Conservation (phyloP, 2,797 vertebrate species). For the Enteromius radiatus region DNA sequence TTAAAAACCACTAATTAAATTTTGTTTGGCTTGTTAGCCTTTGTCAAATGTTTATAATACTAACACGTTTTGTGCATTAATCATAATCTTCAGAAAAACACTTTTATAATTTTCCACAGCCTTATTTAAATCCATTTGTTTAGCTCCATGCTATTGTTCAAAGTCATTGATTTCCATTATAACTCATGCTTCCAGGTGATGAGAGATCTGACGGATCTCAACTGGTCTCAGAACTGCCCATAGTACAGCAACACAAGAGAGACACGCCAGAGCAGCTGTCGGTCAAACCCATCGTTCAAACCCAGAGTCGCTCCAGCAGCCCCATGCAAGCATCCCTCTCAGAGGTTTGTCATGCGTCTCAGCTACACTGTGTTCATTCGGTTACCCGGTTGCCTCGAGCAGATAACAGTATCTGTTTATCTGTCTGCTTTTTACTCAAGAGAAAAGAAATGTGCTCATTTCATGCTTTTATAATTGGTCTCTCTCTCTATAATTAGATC, state of each 20-base stretch:
- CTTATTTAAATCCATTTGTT: neutral
- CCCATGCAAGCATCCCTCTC: slow-evolving; percentile 84
- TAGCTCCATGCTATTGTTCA: neutral
- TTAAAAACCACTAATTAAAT: neutral
- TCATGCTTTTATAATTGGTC: slow-evolving; percentile 36
- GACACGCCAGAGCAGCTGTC: slow-evolving; percentile 77
- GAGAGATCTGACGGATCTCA: slow-evolving; percentile 77
- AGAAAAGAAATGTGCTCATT: slow-evolving; percentile 5
- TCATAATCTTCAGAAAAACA: too few relatives aligned
- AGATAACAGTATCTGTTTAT: slow-evolving; percentile 17
- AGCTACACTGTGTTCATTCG: slow-evolving; percentile 7
- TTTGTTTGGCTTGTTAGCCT: too few relatives aligned
- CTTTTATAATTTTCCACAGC: too few relatives aligned
- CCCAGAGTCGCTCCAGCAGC: slow-evolving; percentile 76
- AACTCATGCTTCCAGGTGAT: slow-evolving; percentile 84
- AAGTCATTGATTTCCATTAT: slow-evolving; percentile 66
- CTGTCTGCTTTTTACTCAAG: slow-evolving; percentile 2
- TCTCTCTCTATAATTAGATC: slow-evolving; percentile 31
- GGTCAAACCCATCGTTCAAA: slow-evolving; percentile 78
- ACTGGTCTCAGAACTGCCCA: slow-evolving; percentile 81
- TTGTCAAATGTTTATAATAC: too few relatives aligned
- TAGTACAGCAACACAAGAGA: slow-evolving; percentile 76
- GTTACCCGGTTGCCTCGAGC: neutral
- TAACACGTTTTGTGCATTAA: too few relatives aligned
- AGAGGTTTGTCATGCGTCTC: slow-evolving; percentile 78